Evolutionary conservation across 2,113 vertebrate species (phyloP), one percentile per base, ranked within the genome.

Genomic region (Numenius arquata): DNA sequence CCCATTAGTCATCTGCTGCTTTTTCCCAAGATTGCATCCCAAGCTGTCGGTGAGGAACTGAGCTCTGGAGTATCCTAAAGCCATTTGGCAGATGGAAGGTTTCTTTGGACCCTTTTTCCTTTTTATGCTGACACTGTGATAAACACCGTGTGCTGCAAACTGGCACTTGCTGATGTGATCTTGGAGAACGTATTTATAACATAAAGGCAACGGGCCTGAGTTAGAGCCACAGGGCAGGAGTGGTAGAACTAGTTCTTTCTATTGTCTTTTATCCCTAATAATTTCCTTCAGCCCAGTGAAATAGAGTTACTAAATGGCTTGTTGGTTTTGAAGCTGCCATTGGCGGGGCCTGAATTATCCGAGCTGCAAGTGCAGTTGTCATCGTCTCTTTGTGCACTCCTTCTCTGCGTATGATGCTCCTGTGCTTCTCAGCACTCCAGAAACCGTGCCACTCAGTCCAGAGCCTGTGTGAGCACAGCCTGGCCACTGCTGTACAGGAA

Each of bases 21-120:
- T 94, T 93, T 58, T 53, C 75, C 78, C 36, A 21, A 53, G 52
- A 38, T 52, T 93, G n/a, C 32, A 56, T 93, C 43, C 61, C 50
- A 16, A 55, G 40, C 50, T 67, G 3, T 62, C 0, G 2, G 14
- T 65, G 72, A 74, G 68, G 29, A 84, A 20, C 32, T 53, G 75
- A 88, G 55, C 71, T 92, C 53, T 87, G 71, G 52, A 62, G 52
- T 72, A 52, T 74, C 45, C 83, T 72, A 59, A 79, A 84, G 66
- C 38, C 50, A 40, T 93, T 86, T 91, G 85, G 85, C 61, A 93
- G 73, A 77, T 68, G 40, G 56, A 91, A 88, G 19, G 8, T 86
- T 96, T 93, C 75, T 89, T 63, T 82, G 70, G 73, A 70, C 38
- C 15, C n/a, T 58, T 94, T 93, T 89, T 93, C 52, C 53, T 79